phyloP scores from a whole-genome alignment of 2,888 invertebrate genomes.

The Stomorhina lunata region DNA sequence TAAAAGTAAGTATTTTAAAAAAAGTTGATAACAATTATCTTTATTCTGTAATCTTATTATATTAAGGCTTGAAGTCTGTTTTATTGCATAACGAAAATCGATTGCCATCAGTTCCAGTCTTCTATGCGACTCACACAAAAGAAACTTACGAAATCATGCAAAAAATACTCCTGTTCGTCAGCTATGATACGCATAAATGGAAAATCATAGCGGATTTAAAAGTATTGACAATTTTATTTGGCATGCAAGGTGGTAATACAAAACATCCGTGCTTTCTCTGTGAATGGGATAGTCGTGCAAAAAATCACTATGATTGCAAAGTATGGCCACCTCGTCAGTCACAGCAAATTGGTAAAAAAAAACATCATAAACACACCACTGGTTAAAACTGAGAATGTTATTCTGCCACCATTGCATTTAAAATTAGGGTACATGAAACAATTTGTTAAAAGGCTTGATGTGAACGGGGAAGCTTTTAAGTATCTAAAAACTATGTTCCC shows the following conservation, averaged over 20 bases:
- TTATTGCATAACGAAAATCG: background rate
- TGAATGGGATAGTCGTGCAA: conserved; percentile 40
- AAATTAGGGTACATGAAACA: background rate
- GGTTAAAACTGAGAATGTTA: background rate
- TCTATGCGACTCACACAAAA: background rate
- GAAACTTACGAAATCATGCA: background rate
- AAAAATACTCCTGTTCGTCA: background rate
- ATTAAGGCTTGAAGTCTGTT: background rate
- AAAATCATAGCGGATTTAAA: background rate
- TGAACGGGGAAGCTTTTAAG: conserved; percentile 1
- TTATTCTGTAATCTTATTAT: background rate
- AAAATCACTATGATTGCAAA: conserved; percentile 20
- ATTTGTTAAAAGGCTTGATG: background rate
- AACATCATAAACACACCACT: background rate
- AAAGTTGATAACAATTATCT: background rate
- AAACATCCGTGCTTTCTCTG: too few relatives aligned
- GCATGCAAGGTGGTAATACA: background rate
- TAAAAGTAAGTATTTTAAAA: background rate
- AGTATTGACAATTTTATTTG: conserved; percentile 12
- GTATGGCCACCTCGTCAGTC: conserved; percentile 16
- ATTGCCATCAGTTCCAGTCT: background rate
- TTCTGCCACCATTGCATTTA: background rate
- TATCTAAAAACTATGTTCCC: background rate
- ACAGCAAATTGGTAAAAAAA: background rate
- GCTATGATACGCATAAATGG: conserved; percentile 2